Evolutionary conservation across 1,140 invertebrate species (phyloP).

Genomic region (Drosophila parvula): DNA sequence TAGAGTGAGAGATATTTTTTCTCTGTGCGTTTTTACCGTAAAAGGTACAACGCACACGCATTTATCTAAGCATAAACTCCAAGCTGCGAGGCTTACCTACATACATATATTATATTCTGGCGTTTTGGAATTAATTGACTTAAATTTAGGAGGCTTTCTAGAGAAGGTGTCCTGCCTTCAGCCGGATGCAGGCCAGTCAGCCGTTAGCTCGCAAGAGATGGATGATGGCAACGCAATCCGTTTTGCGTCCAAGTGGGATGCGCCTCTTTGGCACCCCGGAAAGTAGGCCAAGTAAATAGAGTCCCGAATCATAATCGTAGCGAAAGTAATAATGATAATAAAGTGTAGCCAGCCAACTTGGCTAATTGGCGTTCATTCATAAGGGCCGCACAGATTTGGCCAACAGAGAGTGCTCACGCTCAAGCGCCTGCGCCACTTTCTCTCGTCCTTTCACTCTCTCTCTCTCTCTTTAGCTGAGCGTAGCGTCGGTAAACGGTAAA

Average conservation of each 20-base stretch:
- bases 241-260: slow-evolving; percentile 38
- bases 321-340: slow-evolving; percentile 58
- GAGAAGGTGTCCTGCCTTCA: neutral
- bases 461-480: neutral
- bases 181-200: slow-evolving; percentile 19
- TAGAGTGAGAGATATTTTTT: neutral
- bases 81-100: neutral
- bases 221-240: slow-evolving; percentile 48
- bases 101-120: neutral
- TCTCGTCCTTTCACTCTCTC: slow-evolving; percentile 1
- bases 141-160: slow-evolving; percentile 6
- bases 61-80: neutral
- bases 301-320: slow-evolving; percentile 39
- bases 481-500: slow-evolving; percentile 38
- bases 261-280: slow-evolving; percentile 10
- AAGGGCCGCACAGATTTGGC: slow-evolving; percentile 32
- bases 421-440: slow-evolving; percentile 23
- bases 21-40: neutral
- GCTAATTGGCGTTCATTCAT: slow-evolving; percentile 74
- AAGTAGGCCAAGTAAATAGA: slow-evolving; percentile 29
- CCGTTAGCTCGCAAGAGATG: slow-evolving; percentile 7
- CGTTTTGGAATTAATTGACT: slow-evolving; percentile 20
- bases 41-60: no score
- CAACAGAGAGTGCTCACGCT: neutral
- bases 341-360: slow-evolving; percentile 40